phyloP scores from a whole-genome alignment of 2,113 vertebrate species.

The Brachyhypopomus occidentalis region DNA sequence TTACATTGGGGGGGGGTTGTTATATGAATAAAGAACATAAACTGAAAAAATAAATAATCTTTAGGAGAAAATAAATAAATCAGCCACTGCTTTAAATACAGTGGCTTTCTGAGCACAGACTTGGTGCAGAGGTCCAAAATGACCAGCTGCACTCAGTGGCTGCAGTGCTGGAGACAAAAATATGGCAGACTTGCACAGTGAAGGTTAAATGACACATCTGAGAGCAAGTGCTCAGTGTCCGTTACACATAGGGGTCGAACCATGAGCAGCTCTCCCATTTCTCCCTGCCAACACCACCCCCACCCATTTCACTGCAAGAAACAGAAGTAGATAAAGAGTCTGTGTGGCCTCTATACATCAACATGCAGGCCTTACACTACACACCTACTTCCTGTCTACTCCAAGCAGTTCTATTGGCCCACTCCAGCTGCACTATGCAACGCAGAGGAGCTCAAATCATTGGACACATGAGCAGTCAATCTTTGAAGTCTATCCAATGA shows the following conservation, averaged over 20 bases:
- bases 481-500: conserved; percentile 58
- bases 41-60: too few relatives aligned
- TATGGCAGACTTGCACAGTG: not conserved
- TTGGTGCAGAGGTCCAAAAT: not conserved
- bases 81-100: not conserved
- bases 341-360: conserved; percentile 54
- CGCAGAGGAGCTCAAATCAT: conserved; percentile 42
- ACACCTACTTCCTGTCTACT: conserved; percentile 37
- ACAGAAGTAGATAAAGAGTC: not conserved
- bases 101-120: not conserved
- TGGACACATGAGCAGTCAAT: conserved; percentile 59
- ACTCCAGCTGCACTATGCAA: conserved; percentile 49
- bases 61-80: too few relatives aligned
- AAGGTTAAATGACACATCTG: not conserved
- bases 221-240: not conserved
- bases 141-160: not conserved
- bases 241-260: too few relatives aligned
- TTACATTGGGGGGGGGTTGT: not conserved
- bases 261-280: not conserved
- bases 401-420: conserved; percentile 64
- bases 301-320: not conserved
- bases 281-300: not conserved
- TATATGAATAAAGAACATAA: too few relatives aligned
- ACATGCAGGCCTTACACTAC: conserved; percentile 64
- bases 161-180: not conserved